phyloP scores from a whole-genome alignment of 2,113 vertebrate species.

The Barbus barbus region DNA sequence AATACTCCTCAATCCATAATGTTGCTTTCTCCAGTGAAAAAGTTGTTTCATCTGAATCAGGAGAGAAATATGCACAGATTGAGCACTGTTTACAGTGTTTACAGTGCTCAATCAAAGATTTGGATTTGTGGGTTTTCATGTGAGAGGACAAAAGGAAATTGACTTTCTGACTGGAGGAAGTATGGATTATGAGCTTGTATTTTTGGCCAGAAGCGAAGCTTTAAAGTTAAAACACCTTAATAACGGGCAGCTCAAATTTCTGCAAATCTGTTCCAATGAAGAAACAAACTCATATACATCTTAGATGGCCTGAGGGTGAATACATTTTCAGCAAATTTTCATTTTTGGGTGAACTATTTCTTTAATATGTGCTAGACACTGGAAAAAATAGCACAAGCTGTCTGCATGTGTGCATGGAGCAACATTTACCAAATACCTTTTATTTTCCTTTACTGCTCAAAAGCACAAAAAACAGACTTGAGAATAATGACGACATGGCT shows the following conservation, averaged over 20 bases:
- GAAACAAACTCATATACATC: background rate
- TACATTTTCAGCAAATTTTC: background rate
- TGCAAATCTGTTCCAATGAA: background rate
- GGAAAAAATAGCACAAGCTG: background rate
- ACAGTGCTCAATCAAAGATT: too few species aligned
- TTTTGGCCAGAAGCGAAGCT: background rate
- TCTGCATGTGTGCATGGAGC: background rate
- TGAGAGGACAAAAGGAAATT: background rate
- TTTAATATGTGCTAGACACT: background rate
- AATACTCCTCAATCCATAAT: too few species aligned
- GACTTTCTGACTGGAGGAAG: background rate
- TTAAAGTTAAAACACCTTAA: background rate
- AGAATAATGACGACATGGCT: background rate
- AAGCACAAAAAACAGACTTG: background rate
- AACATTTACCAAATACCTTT: background rate
- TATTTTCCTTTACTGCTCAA: background rate
- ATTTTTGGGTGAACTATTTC: background rate
- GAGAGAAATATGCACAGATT: too few species aligned
- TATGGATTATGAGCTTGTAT: background rate
- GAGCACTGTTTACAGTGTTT: too few species aligned
- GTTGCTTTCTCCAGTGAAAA: too few species aligned
- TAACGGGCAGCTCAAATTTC: background rate
- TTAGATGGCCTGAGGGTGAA: background rate
- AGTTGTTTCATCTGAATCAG: too few species aligned
- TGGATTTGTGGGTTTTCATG: background rate